phyloP scores from a whole-genome alignment of 1,140 invertebrate genomes.

The Cataglyphis hispanica region DNA sequence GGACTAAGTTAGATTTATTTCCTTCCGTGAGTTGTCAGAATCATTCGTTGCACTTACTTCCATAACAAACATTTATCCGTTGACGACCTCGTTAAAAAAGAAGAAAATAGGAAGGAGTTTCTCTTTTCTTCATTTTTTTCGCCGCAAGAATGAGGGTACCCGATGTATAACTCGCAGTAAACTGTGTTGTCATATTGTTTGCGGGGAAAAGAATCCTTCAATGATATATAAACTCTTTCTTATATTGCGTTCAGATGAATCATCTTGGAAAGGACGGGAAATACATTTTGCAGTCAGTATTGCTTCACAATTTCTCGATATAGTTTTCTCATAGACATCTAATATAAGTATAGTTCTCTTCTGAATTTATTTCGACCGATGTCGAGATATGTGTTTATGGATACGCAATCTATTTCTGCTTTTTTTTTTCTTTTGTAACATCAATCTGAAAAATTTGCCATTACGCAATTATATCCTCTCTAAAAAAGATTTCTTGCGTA shows the following conservation, averaged over 20 bases:
- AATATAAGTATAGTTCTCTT: not conserved
- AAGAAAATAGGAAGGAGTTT: not conserved
- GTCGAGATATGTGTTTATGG: not conserved
- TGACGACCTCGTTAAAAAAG: conserved; percentile 44
- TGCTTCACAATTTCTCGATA: no score
- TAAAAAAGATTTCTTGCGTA: not conserved
- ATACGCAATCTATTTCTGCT: not conserved
- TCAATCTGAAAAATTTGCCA: conserved; percentile 2
- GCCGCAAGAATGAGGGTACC: not conserved
- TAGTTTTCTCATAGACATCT: not conserved
- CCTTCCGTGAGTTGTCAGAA: conserved; percentile 52
- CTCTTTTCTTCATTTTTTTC: not conserved
- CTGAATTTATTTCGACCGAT: not conserved
- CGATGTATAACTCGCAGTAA: conserved; percentile 49
- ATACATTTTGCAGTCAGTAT: not conserved
- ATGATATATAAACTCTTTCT: not conserved
- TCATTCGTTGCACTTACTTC: conserved; percentile 43
- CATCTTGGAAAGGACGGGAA: conserved; percentile 12
- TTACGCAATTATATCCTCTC: not conserved
- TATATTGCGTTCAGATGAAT: not conserved
- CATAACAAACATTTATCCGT: conserved; percentile 55
- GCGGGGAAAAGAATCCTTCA: not conserved
- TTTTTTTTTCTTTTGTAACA: not conserved
- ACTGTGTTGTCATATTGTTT: conserved; percentile 10
- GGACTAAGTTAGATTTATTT: conserved; percentile 54